phyloP scores from a whole-genome alignment of 2,888 invertebrate genomes.

The Ectobius pallidus region DNA sequence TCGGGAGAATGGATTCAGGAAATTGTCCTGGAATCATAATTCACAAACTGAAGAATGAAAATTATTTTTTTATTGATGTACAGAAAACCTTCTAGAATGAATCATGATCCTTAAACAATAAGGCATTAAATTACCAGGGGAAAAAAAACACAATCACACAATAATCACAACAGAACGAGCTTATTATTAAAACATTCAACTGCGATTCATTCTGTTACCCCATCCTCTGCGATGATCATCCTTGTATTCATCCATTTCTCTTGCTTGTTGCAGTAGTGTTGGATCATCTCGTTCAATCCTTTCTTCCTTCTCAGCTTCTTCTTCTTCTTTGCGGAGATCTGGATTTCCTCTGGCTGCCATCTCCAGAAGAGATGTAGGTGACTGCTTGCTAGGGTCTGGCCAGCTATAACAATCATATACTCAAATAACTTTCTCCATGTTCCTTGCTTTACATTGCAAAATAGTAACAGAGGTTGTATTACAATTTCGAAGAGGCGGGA shows the following conservation, averaged over 20 bases:
- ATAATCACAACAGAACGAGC: too few species aligned
- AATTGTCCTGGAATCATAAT: too few species aligned
- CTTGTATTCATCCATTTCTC: slow-evolving; percentile 85
- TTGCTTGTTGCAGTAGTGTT: slow-evolving; percentile 66
- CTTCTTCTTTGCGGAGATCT: slow-evolving; percentile 55
- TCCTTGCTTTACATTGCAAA: too few species aligned
- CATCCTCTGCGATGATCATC: slow-evolving; percentile 86
- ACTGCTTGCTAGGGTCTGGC: slow-evolving; percentile 57
- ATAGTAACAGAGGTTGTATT: too few species aligned
- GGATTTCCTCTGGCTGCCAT: slow-evolving; percentile 44
- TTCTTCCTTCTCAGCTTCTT: slow-evolving; percentile 66
- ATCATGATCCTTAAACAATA: too few species aligned
- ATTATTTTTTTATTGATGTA: too few species aligned
- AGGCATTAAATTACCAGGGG: too few species aligned
- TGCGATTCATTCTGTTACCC: slow-evolving; percentile 65
- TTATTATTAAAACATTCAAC: slow-evolving; percentile 25
- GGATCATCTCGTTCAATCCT: slow-evolving; percentile 75
- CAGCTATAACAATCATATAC: slow-evolving; percentile 52
- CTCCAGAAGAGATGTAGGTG: slow-evolving; percentile 45
- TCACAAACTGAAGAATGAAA: too few species aligned
- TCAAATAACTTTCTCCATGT: background rate
- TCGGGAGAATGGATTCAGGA: too few species aligned
- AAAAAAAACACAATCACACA: too few species aligned
- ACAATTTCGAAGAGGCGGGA: background rate
- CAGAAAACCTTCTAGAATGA: too few species aligned